A percentile compares a stretch with the other conserved stretches of the same genome.
phyloP scores from a whole-genome alignment of 1,140 invertebrate genomes.

The Zophobas atratus region DNA sequence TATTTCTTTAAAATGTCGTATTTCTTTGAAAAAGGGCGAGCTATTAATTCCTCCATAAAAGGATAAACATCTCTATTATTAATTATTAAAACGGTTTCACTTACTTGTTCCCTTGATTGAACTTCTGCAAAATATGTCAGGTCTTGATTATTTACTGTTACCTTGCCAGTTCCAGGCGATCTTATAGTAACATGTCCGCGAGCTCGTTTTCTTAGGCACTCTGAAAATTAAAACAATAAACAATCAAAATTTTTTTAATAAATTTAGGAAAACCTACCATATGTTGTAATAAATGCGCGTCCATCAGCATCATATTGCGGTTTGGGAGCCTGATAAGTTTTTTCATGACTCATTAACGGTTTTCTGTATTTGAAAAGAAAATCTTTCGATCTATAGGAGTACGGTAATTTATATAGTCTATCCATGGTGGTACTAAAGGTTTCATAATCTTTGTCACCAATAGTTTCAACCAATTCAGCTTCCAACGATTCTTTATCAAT shows the following conservation, averaged over 20 bases:
- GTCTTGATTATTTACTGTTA: conserved; percentile 86
- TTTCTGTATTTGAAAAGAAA: conserved; percentile 82
- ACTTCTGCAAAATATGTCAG: conserved; percentile 82
- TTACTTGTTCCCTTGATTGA: conserved; percentile 83
- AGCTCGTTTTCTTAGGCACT: conserved; percentile 81
- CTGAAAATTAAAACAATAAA: conserved; percentile 67
- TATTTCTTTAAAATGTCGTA: too few species aligned
- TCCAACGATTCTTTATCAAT: conserved; percentile 80
- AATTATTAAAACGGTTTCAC: neutral
- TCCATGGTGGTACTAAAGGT: conserved; percentile 83
- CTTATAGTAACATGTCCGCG: conserved; percentile 78
- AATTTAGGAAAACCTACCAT: conserved; percentile 68
- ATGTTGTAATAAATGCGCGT: conserved; percentile 77
- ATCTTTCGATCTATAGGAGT: conserved; percentile 76
- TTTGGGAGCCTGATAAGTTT: conserved; percentile 73
- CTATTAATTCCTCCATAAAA: too few species aligned
- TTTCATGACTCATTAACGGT: conserved; percentile 71
- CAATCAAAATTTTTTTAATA: conserved; percentile 13
- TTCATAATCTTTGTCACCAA: conserved; percentile 81
- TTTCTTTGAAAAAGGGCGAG: too few species aligned
- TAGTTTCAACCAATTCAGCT: conserved; percentile 77
- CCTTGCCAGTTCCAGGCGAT: conserved; percentile 85
- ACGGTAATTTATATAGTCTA: conserved; percentile 80
- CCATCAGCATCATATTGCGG: conserved; percentile 80
- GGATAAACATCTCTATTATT: too few species aligned